Evolutionary conservation across 2,888 invertebrate genomes (phyloP).

Genomic region (Campopleginae sp.): DNA sequence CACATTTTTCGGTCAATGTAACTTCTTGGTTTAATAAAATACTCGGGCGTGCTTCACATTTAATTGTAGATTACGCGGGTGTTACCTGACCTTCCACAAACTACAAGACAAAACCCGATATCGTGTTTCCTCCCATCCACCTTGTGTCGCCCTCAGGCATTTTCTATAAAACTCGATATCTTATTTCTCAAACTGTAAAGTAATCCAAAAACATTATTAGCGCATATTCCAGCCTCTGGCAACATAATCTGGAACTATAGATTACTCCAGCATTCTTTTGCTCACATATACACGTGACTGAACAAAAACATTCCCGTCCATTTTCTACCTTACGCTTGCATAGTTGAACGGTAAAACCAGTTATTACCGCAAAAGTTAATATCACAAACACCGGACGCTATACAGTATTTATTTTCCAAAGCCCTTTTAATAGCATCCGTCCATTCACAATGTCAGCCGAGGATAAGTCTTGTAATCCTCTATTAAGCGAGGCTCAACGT

Average conservation of each 20-base stretch:
- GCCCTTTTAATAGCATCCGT: slow-evolving; percentile 53
- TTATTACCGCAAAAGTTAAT: slow-evolving; percentile 39
- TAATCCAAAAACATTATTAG: slow-evolving; percentile 61
- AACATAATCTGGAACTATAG: slow-evolving; percentile 31
- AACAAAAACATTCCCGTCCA: slow-evolving; percentile 6
- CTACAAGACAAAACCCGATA: slow-evolving; percentile 46
- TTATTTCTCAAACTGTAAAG: slow-evolving; percentile 59
- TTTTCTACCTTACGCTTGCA: slow-evolving; percentile 22
- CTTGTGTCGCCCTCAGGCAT: slow-evolving; percentile 30
- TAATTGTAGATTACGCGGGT: slow-evolving; percentile 56
- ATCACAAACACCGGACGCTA: slow-evolving; percentile 45
- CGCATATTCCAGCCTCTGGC: slow-evolving; percentile 44
- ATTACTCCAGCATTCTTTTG: slow-evolving; percentile 22
- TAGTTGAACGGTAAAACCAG: slow-evolving; percentile 47
- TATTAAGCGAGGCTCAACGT: slow-evolving; percentile 31
- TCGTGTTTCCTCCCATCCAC: slow-evolving; percentile 50
- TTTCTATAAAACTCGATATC: slow-evolving; percentile 59
- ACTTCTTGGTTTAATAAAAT: neutral
- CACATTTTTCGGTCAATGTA: neutral
- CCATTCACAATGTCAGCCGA: slow-evolving; percentile 24
- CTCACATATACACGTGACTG: neutral
- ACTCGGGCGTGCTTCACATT: slow-evolving; percentile 26
- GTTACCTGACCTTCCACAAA: slow-evolving; percentile 55
- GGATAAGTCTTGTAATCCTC: slow-evolving; percentile 44
- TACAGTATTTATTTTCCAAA: slow-evolving; percentile 26